Base-by-base conservation (phyloP, 2,113 vertebrate genomes). In the Entomyzon cyanotis region DNA sequence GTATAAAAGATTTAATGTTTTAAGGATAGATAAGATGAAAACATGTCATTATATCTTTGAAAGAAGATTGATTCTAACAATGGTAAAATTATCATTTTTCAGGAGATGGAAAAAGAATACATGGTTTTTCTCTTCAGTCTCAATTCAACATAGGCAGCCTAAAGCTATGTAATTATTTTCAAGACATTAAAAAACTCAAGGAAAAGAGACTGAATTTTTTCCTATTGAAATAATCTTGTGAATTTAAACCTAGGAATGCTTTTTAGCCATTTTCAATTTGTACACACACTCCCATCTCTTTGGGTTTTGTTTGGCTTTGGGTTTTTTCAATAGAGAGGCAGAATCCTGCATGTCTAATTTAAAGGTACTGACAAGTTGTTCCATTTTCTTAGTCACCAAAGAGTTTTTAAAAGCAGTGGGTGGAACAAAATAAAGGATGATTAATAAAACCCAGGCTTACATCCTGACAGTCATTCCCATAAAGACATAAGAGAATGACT, bases 1-100 rank as follows among this genome's bases (percentile, higher is more conserved):
- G 93, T 97, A 97, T 89, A 97, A 97, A 97, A 97, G 97, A 98
- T 97, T 97, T 96, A 97, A 97, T 97, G 95, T 96, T 95, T 97
- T 95, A 95, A 97, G 95, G 63, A 81, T 33, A 95, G 95, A 96
- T 96, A 96, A 97, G 88, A 95, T 5, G 73, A 97, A 97, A 97
- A 98, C 91, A 95, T 96, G 96, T 94, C 94, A 96, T 96, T 97
- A 70, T 89, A 90, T 89, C 92, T 97, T 94, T 94, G 97, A 95
- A 95, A 95, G 77, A 96, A 93, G 90, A 95, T 89, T 82, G 91
- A 94, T 93, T 90, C 71, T 96, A 97, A 97, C 82, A 95, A 94
- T 67, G 79, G 87, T 62, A 95, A 97, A 97, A 97, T 94, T 93
- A 95, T 24, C 39, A 75, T 94, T 92, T 94, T 92, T 94, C 83